Base-by-base conservation (phyloP, 2,888 invertebrate species). In the Rhabditophanes sp. region DNA sequence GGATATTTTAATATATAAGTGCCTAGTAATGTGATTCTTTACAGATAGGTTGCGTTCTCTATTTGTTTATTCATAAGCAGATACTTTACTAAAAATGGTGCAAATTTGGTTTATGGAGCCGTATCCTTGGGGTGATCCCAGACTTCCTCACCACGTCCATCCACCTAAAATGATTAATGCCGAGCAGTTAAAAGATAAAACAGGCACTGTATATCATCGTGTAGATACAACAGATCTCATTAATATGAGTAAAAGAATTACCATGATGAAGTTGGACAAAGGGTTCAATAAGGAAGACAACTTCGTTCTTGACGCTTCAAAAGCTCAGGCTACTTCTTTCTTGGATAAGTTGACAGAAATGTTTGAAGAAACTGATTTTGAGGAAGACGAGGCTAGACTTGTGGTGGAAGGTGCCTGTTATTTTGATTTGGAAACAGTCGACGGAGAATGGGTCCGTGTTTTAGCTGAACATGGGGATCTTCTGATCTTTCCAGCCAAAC, bases 391-490 rank as follows among this genome's bases (percentile, higher is more conserved):
- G 33, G 61, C 59, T 2, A 33, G 59, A 12, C 48, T 61, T 47
- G 46, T 61, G 30, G 44, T 56, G 29, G 61, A 61, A 33, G 61
- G 61, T 11, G 37, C 43, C 6, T 56, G 56, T 5, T 61, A 61
- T 31, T 61, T 50, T 33, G 61, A 61, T 30, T 54, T 61, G 7
- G 61, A 61, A 36, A 52, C 50, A 33, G 53, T 46, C 35, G 45
- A 75, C 12, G 88, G 90, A 60, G 72, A 78, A 42, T 93, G 93
- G 93, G 79, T 93, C 49, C 76, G 93, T 29, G 81, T 93, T 38
- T 74, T 78, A 49, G 69, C 72, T 93, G 70, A 75, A 17, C 35
- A 35, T 16, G 42, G 35, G 8, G 35, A 42, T 22, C 33, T 42
- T 11, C 35, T 93, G 41, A 75, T 90, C 40, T 76, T 93, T 41